Conservation (phyloP, 1,140 invertebrate species). For the Drosophila ficusphila region DNA sequence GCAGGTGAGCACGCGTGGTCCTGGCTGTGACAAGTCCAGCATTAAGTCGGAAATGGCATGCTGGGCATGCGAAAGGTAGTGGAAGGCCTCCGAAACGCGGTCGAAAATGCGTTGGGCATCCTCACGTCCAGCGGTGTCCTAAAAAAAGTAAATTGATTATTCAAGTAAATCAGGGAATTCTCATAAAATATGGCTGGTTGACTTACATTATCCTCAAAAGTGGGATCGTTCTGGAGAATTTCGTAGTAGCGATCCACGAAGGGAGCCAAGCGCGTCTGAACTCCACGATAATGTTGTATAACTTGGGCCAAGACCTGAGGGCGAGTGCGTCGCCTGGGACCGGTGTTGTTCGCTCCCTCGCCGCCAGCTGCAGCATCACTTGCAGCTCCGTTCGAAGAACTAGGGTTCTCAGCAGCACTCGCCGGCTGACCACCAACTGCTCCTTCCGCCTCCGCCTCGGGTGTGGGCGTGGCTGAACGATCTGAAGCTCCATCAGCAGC, state of each 20-base stretch:
- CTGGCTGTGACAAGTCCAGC: conserved; percentile 88
- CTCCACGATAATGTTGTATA: conserved; percentile 86
- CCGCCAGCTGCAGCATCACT: neutral
- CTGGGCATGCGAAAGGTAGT: conserved; percentile 93
- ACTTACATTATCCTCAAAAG: conserved; percentile 85
- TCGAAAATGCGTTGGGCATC: conserved; percentile 88
- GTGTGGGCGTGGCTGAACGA: conserved; percentile 31
- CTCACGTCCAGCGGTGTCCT: conserved; percentile 84
- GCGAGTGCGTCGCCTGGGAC: conserved; percentile 83
- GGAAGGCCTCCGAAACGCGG: conserved; percentile 91
- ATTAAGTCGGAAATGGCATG: conserved; percentile 95
- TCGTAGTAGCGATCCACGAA: conserved; percentile 87
- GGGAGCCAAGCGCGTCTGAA: conserved; percentile 87
- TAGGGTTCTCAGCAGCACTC: neutral
- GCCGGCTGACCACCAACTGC: conserved; percentile 27
- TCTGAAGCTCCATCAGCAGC: conserved; percentile 39
- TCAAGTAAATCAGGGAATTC: neutral
- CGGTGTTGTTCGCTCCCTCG: conserved; percentile 22
- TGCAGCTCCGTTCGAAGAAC: neutral
- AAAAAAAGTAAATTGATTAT: conserved; percentile 8
- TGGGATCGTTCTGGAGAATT: conserved; percentile 87
- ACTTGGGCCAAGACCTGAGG: conserved; percentile 87
- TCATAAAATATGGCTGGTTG: neutral
- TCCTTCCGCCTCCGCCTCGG: conserved; percentile 22
- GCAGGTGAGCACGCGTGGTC: conserved; percentile 89